Evolutionary conservation across 2,888 invertebrate genomes (phyloP).

Genomic region (Aporophyla nigra): DNA sequence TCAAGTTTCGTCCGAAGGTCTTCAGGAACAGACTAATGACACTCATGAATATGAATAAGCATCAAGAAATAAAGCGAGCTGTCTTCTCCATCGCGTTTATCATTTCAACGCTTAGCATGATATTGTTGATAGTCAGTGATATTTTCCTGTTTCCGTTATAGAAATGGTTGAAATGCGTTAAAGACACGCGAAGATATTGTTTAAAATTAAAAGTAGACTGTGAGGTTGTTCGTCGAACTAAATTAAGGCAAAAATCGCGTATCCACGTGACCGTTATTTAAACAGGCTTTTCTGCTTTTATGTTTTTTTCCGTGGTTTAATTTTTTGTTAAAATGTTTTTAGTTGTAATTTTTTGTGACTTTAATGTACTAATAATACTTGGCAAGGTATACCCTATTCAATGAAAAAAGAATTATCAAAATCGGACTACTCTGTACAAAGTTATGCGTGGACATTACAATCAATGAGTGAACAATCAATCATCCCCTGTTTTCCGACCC

Average conservation of each 20-base stretch:
- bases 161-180: not conserved
- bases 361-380: too few species aligned
- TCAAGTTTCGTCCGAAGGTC: constrained; percentile 64
- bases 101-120: constrained; percentile 40
- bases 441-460: too few species aligned
- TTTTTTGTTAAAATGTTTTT: too few species aligned
- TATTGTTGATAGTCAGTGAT: constrained; percentile 7
- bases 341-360: too few species aligned
- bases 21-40: constrained; percentile 54
- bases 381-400: too few species aligned
- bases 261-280: not conserved
- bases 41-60: constrained; percentile 64
- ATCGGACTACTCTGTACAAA: too few species aligned
- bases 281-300: too few species aligned
- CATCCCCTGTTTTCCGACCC: too few species aligned
- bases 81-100: constrained; percentile 45
- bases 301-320: too few species aligned
- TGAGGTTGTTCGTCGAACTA: not conserved
- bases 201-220: not conserved
- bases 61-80: constrained; percentile 40
- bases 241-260: not conserved
- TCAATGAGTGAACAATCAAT: too few species aligned
- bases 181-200: not conserved
- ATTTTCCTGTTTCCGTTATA: constrained; percentile 40
- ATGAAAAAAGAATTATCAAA: too few species aligned